Percentiles rank a stretch among this genome's conserved stretches.
phyloP scores from a whole-genome alignment of 2,888 invertebrate genomes.

The Apomyelois bistriatella region DNA sequence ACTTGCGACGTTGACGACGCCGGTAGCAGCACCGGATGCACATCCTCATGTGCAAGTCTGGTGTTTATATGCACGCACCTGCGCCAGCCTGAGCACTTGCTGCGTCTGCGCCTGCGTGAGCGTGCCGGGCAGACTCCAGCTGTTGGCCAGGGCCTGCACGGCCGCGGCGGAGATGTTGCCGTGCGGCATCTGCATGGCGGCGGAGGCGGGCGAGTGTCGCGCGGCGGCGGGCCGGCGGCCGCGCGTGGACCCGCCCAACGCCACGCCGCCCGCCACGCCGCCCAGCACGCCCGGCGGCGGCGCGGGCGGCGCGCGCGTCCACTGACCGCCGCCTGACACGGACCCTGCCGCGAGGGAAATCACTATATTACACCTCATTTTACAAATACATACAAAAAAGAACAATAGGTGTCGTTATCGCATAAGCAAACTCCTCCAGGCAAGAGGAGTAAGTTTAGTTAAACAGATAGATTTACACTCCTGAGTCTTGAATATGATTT shows the following conservation, averaged over 20 bases:
- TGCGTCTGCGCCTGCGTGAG: conserved; percentile 73
- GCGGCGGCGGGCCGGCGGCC: conserved; percentile 52
- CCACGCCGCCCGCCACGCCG: conserved; percentile 39
- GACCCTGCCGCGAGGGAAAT: conserved; percentile 40
- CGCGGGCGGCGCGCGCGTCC: conserved; percentile 88
- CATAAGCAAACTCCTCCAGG: too few species aligned
- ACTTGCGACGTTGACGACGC: too few species aligned
- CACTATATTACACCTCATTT: too few species aligned
- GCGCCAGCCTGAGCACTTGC: conserved; percentile 72
- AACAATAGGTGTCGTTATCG: too few species aligned
- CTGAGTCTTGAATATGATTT: too few species aligned
- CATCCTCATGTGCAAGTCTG: too few species aligned
- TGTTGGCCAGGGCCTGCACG: conserved; percentile 67
- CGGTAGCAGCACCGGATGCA: too few species aligned
- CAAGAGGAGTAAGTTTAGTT: too few species aligned
- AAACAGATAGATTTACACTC: too few species aligned
- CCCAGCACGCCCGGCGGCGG: conserved; percentile 79
- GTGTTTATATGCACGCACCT: conserved; percentile 39
- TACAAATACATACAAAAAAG: too few species aligned
- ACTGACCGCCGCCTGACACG: conserved; percentile 82
- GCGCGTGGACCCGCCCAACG: conserved; percentile 46
- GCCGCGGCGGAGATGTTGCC: conserved; percentile 61
- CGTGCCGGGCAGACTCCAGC: conserved; percentile 57
- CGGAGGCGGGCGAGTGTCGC: conserved; percentile 51
- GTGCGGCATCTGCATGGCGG: conserved; percentile 67